Evolutionary conservation across 2,797 vertebrate species (phyloP).

Genomic region (Emys orbicularis): DNA sequence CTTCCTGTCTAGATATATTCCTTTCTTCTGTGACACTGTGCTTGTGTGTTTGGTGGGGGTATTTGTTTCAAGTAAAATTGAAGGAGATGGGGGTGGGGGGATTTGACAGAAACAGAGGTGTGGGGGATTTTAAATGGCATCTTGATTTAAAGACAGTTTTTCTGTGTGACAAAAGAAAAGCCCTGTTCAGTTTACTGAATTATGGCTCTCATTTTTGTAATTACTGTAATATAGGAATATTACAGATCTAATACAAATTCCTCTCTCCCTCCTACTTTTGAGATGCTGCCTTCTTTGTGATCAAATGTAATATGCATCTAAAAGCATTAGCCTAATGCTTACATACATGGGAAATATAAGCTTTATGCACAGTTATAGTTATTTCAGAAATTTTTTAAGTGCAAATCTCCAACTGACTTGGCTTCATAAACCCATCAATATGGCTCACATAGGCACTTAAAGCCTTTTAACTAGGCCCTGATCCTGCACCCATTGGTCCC

Average conservation of each 20-base stretch:
- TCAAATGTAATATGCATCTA: neutral
- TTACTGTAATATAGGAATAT: neutral
- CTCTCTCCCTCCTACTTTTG: neutral
- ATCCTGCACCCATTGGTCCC: no score
- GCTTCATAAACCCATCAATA: no score
- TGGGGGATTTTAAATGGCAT: neutral
- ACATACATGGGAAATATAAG: neutral
- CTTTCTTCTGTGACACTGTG: fast-evolving
- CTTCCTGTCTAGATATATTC: neutral
- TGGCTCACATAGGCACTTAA: no score
- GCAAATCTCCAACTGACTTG: neutral
- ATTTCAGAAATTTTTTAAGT: neutral
- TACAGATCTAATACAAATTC: neutral
- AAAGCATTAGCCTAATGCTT: fast-evolving
- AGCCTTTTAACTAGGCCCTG: no score
- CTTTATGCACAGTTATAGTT: neutral
- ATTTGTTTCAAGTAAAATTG: no score
- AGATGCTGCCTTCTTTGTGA: fast-evolving
- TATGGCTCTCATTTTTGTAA: neutral
- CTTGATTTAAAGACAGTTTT: neutral
- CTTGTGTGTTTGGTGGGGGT: neutral
- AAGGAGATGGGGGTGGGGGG: no score
- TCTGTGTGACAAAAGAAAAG: neutral
- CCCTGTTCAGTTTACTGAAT: neutral
- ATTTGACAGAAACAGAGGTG: no score